Percentiles rank a stretch among this genome's conserved stretches.
phyloP scores from a whole-genome alignment of 2,113 vertebrate genomes.

The Alethe castanea region DNA sequence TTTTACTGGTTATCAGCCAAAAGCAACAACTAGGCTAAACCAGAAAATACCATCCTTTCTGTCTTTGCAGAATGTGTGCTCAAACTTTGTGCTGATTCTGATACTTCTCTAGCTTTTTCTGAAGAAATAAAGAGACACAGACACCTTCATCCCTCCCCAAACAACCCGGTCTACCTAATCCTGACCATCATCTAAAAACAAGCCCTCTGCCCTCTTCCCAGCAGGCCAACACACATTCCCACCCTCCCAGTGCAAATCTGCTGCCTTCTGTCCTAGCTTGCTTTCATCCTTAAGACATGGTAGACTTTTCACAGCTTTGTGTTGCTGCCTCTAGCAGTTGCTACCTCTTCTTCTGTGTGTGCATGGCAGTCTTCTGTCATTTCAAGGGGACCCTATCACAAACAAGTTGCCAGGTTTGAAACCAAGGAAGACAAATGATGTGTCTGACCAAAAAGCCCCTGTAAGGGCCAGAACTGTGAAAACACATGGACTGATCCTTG shows the following conservation, averaged over 20 bases:
- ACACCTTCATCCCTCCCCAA: not conserved
- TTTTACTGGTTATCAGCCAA: slow-evolving; percentile 10
- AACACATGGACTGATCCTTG: not conserved
- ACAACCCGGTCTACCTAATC: not conserved
- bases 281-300: not conserved
- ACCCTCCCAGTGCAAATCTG: not conserved
- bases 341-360: not conserved
- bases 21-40: not conserved
- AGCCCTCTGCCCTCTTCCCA: not conserved
- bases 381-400: not conserved
- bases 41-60: not conserved
- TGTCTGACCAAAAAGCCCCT: not conserved
- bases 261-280: not conserved
- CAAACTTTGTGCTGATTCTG: not conserved
- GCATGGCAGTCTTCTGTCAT: not conserved
- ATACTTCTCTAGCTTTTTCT: not conserved
- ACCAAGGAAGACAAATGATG: not conserved
- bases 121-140: not conserved
- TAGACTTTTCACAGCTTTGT: not conserved
- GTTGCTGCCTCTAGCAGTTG: not conserved
- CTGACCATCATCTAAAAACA: not conserved
- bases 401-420: not conserved
- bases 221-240: not conserved
- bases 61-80: not conserved
- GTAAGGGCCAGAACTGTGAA: not conserved